Evolutionary conservation across 1,140 invertebrate genomes (phyloP).

Genomic region (Schlechtendalia chinensis): DNA sequence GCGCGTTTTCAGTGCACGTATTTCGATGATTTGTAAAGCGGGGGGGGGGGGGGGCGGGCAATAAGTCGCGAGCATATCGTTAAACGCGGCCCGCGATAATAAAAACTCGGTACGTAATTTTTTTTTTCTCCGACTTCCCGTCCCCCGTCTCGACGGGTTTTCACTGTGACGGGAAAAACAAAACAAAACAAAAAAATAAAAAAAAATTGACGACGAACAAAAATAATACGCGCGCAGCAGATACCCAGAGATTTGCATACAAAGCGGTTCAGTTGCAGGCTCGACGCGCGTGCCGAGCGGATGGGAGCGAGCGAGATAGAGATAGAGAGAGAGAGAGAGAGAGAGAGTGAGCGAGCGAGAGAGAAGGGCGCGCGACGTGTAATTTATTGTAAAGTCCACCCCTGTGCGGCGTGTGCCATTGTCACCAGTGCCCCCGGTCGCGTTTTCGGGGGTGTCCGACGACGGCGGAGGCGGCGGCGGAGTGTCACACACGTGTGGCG

Average conservation of each 20-base stretch:
- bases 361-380: constrained; percentile 28
- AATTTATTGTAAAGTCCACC: constrained; percentile 49
- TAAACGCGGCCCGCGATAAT: too few relatives aligned
- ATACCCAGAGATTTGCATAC: constrained; percentile 33
- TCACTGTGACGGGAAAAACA: background rate
- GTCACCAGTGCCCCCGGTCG: constrained; percentile 2
- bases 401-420: constrained; percentile 19
- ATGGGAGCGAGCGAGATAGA: background rate
- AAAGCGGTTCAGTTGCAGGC: constrained; percentile 34
- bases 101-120: too few relatives aligned
- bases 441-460: constrained; percentile 23
- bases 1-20: too few relatives aligned
- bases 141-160: constrained; percentile 18
- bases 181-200: constrained; percentile 20
- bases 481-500: constrained; percentile 47
- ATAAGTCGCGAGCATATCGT: too few relatives aligned
- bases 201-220: constrained; percentile 21
- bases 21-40: too few relatives aligned
- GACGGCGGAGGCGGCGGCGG: background rate
- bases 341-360: too few relatives aligned
- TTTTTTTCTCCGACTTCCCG: background rate
- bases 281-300: background rate
- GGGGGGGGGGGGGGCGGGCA: too few relatives aligned
- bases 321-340: background rate
- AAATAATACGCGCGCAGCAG: background rate